phyloP scores from a whole-genome alignment of 2,797 vertebrate genomes.

The Lagodon rhomboides region DNA sequence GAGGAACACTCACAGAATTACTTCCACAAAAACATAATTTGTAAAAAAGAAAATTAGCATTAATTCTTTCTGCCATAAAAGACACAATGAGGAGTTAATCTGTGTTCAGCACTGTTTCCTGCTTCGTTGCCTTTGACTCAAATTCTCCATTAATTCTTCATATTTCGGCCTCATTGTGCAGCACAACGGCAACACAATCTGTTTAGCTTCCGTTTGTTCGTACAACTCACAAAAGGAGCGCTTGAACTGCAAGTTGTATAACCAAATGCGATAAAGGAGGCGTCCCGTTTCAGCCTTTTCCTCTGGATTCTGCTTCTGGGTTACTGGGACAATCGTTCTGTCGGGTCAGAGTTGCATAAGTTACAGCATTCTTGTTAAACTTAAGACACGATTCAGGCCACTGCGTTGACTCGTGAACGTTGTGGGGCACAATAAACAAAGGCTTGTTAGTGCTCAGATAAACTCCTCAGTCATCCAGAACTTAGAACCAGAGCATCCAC shows the following conservation, averaged over 20 bases:
- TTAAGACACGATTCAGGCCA: slow-evolving; percentile 49
- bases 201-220: slow-evolving; percentile 1
- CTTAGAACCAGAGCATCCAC: slow-evolving; percentile 20
- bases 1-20: background rate
- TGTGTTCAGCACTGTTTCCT: background rate
- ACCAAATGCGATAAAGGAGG: slow-evolving; percentile 18
- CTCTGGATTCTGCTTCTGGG: slow-evolving; percentile 47
- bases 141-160: slow-evolving; percentile 4
- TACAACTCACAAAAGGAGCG: background rate
- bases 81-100: slow-evolving; percentile 5
- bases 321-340: slow-evolving; percentile 47
- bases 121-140: slow-evolving; percentile 11
- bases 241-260: slow-evolving; percentile 31
- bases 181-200: background rate
- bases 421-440: slow-evolving; percentile 45
- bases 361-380: slow-evolving; percentile 32
- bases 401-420: slow-evolving; percentile 33
- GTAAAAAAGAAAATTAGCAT: no score
- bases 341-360: slow-evolving; percentile 50
- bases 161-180: background rate
- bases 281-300: slow-evolving; percentile 12
- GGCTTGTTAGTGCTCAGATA: slow-evolving; percentile 47
- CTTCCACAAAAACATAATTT: background rate
- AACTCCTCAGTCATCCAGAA: slow-evolving; percentile 22
- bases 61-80: background rate